phyloP scores from a whole-genome alignment of 2,888 invertebrate genomes.

The Ochropleura plecta region DNA sequence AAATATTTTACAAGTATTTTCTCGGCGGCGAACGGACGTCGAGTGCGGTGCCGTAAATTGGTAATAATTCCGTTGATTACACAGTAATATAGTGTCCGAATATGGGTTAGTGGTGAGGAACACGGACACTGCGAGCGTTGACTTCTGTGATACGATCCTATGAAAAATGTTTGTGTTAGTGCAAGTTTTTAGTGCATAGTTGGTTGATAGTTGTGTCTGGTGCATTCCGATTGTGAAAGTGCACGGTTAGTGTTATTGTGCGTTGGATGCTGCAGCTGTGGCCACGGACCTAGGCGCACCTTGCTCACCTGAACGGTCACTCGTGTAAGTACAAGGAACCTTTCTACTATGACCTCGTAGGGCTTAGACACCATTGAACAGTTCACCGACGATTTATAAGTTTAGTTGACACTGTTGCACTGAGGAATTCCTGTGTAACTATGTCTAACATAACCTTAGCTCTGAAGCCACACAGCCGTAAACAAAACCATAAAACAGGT shows the following conservation, averaged over 20 bases:
- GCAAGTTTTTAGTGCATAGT: conserved; percentile 82
- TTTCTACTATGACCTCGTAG: conserved; percentile 67
- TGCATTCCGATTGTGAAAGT: conserved; percentile 86
- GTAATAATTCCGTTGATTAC: conserved; percentile 89
- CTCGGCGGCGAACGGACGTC: conserved; percentile 86
- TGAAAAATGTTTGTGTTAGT: conserved; percentile 77
- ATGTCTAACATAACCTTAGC: conserved; percentile 57
- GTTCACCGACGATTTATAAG: conserved; percentile 26
- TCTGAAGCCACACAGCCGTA: conserved; percentile 40
- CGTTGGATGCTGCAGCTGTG: conserved; percentile 78
- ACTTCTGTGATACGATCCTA: conserved; percentile 77
- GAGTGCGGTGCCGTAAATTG: conserved; percentile 87
- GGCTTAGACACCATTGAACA: conserved; percentile 40
- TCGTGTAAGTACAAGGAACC: conserved; percentile 71
- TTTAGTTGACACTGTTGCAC: conserved; percentile 43
- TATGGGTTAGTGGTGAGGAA: conserved; percentile 88
- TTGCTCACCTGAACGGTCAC: conserved; percentile 65
- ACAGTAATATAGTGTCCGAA: conserved; percentile 87
- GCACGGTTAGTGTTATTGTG: conserved; percentile 84
- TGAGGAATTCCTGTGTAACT: conserved; percentile 32
- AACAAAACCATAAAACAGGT: conserved; percentile 40
- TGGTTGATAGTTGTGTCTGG: conserved; percentile 77
- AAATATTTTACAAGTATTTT: conserved; percentile 88
- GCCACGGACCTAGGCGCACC: conserved; percentile 58
- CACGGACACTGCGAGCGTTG: conserved; percentile 79